Conservation (phyloP, 2,888 invertebrate species). For the Torymus texanus region DNA sequence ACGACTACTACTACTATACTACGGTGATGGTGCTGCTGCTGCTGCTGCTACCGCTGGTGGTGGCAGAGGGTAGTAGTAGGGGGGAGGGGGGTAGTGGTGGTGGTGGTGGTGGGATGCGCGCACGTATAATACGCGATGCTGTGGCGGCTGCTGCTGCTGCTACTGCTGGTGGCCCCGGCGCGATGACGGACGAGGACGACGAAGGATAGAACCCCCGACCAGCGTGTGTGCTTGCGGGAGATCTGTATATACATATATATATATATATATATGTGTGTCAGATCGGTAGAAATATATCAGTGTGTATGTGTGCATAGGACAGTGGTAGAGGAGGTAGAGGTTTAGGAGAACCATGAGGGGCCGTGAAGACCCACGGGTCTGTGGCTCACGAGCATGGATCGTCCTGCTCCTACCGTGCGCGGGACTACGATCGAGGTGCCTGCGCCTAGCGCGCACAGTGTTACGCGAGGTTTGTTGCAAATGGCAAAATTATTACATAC, state of each 20-base stretch:
- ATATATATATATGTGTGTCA: too few relatives aligned
- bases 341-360: slow-evolving; percentile 35
- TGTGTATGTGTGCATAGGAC: background rate
- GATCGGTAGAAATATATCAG: too few relatives aligned
- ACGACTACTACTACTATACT: too few relatives aligned
- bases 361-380: slow-evolving; percentile 62
- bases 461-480: slow-evolving; percentile 32
- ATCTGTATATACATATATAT: too few relatives aligned
- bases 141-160: background rate
- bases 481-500: too few relatives aligned
- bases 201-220: too few relatives aligned
- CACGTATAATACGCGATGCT: background rate
- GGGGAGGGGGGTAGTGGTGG: too few relatives aligned
- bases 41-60: too few relatives aligned
- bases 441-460: slow-evolving; percentile 30
- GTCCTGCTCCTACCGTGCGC: slow-evolving; percentile 64
- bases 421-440: slow-evolving; percentile 45
- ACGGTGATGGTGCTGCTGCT: too few relatives aligned
- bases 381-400: slow-evolving; percentile 68
- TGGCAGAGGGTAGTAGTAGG: too few relatives aligned
- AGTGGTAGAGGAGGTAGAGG: background rate
- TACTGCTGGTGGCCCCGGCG: background rate
- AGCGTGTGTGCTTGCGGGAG: too few relatives aligned
- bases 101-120: background rate
- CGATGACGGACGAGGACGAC: background rate